These are phyloP conservation scores for Apeltes quadracus DNA, from an alignment of 2,113 vertebrate genomes.

Conservation along the genomic window DNA sequence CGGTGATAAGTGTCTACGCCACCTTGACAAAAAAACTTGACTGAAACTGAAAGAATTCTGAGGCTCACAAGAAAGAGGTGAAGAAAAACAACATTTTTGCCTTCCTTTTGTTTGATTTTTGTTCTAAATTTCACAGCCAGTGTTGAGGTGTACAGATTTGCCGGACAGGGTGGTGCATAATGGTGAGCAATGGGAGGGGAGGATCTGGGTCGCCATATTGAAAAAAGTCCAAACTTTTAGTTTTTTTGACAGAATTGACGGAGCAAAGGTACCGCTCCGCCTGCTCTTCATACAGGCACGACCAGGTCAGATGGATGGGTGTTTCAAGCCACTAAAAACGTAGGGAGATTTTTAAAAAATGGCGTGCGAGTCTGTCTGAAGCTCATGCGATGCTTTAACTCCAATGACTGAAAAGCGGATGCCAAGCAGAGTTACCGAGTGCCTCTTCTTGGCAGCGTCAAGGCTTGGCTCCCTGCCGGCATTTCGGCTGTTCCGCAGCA, in stretches of 20 bases:
- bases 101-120: too few relatives aligned
- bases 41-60: slow-evolving; percentile 58
- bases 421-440: slow-evolving; percentile 82
- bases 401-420: slow-evolving; percentile 78
- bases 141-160: slow-evolving; percentile 62
- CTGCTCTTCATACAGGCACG: slow-evolving; percentile 66
- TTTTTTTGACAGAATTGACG: slow-evolving; percentile 39
- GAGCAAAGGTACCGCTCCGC: slow-evolving; percentile 52
- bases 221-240: slow-evolving; percentile 51
- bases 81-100: too few relatives aligned
- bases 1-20: slow-evolving; percentile 31
- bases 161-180: slow-evolving; percentile 50
- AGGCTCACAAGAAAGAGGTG: slow-evolving; percentile 40
- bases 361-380: slow-evolving; percentile 74
- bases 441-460: slow-evolving; percentile 78
- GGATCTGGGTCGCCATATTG: slow-evolving; percentile 35
- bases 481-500: slow-evolving; percentile 81
- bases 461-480: slow-evolving; percentile 71
- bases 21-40: slow-evolving; percentile 26
- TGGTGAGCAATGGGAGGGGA: slow-evolving; percentile 32
- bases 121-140: slow-evolving; percentile 46
- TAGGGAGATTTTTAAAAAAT: slow-evolving; percentile 16
- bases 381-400: slow-evolving; percentile 82
- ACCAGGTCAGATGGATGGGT: slow-evolving; percentile 72
- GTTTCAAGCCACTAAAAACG: slow-evolving; percentile 72